phyloP scores from a whole-genome alignment of 2,888 invertebrate genomes.

The Sinhomidia bicolor region DNA sequence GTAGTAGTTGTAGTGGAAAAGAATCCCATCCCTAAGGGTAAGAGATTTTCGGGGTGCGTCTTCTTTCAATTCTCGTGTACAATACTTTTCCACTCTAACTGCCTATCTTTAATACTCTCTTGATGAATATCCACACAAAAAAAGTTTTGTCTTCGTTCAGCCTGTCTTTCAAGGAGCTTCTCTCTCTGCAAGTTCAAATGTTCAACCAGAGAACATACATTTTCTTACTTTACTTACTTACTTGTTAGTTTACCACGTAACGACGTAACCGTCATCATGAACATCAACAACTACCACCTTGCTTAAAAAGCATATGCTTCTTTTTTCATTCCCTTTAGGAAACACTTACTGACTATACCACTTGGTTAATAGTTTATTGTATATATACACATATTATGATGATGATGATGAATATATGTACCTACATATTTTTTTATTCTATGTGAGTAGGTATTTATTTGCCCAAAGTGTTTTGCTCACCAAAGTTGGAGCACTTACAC shows the following conservation, averaged over 20 bases:
- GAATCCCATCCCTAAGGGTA: constrained; percentile 58
- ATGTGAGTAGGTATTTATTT: background rate
- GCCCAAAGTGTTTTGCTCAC: background rate
- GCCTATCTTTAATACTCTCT: constrained; percentile 20
- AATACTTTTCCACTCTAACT: background rate
- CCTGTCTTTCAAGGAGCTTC: background rate
- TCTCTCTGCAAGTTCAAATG: no score
- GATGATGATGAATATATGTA: no score
- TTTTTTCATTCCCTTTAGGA: constrained; percentile 18
- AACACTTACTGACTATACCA: background rate
- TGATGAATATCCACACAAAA: constrained; percentile 48
- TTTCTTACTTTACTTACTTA: no score
- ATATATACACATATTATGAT: background rate
- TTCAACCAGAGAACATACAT: no score
- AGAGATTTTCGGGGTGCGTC: constrained; percentile 66
- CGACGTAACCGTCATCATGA: background rate
- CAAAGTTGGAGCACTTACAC: constrained; percentile 17
- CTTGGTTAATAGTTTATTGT: background rate
- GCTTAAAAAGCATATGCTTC: constrained; percentile 25
- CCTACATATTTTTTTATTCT: background rate
- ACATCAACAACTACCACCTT: background rate
- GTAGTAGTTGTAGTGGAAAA: background rate
- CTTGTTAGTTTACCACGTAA: no score
- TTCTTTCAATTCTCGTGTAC: background rate
- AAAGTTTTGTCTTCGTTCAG: constrained; percentile 13